phyloP scores from a whole-genome alignment of 2,888 invertebrate species.

The Cistogaster globosa region DNA sequence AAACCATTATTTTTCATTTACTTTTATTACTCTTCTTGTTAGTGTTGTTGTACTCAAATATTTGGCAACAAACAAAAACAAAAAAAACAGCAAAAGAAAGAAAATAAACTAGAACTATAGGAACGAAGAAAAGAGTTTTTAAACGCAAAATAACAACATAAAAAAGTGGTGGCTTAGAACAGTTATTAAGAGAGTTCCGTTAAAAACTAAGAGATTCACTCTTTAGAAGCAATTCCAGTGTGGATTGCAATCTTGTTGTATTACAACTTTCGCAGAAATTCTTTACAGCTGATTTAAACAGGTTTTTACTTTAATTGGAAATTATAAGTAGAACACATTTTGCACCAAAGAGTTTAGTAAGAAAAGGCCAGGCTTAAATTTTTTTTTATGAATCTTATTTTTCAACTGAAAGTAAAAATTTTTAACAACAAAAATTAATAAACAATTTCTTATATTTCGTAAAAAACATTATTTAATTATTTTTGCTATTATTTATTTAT shows the following conservation, averaged over 20 bases:
- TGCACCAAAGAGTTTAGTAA: neutral
- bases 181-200: no score
- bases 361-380: neutral
- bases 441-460: no score
- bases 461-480: no score
- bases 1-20: constrained; percentile 20
- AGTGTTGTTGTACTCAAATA: neutral
- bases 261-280: neutral
- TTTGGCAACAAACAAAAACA: neutral
- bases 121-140: neutral
- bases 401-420: no score
- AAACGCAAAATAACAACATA: neutral
- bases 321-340: neutral
- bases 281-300: constrained; percentile 19
- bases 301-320: neutral
- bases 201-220: neutral
- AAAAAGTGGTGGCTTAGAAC: neutral
- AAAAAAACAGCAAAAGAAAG: neutral
- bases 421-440: no score
- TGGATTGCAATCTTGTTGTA: constrained; percentile 28
- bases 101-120: neutral
- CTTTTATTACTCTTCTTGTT: constrained; percentile 19
- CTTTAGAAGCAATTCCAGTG: constrained; percentile 31
- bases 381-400: no score
- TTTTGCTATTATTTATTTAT: no score